Percentiles rank a stretch among this genome's conserved stretches.
phyloP scores from a whole-genome alignment of 1,140 invertebrate species.

The Cherax destructor region DNA sequence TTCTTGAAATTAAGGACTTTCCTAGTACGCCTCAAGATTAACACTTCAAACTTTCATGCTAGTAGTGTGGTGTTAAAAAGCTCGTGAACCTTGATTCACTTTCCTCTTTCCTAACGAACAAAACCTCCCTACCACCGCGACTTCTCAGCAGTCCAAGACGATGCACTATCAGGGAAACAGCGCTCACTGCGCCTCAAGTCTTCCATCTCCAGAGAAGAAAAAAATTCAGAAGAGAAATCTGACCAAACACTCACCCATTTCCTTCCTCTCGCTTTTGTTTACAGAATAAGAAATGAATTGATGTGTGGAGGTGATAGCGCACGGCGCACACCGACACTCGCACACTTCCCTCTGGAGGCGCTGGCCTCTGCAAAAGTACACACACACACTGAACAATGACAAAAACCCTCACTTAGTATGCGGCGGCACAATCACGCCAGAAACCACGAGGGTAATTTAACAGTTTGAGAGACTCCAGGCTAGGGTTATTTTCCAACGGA shows the following conservation, averaged over 20 bases:
- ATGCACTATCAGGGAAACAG: too few species aligned
- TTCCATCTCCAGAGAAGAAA: not conserved
- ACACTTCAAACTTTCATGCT: too few species aligned
- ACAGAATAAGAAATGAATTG: conserved; percentile 64
- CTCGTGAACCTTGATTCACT: too few species aligned
- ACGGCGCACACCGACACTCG: conserved; percentile 50
- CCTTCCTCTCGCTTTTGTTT: conserved; percentile 56
- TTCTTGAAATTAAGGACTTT: too few species aligned
- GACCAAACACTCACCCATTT: conserved; percentile 38
- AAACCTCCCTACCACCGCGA: too few species aligned
- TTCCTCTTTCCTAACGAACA: too few species aligned
- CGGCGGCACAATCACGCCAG: conserved; percentile 59
- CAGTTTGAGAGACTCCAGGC: conserved; percentile 40
- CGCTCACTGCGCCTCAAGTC: too few species aligned
- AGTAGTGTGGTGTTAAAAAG: too few species aligned
- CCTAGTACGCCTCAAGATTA: too few species aligned
- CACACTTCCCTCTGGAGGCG: conserved; percentile 4
- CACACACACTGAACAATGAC: conserved; percentile 53
- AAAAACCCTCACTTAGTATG: conserved; percentile 55
- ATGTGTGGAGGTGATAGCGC: conserved; percentile 52
- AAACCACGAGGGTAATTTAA: conserved; percentile 48
- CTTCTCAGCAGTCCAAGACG: too few species aligned
- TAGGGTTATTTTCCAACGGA: conserved; percentile 13
- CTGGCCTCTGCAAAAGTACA: conserved; percentile 24
- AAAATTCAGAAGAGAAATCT: conserved; percentile 16